Evolutionary conservation across 2,888 invertebrate species (phyloP).

Genomic region (Rotaria macrura): DNA sequence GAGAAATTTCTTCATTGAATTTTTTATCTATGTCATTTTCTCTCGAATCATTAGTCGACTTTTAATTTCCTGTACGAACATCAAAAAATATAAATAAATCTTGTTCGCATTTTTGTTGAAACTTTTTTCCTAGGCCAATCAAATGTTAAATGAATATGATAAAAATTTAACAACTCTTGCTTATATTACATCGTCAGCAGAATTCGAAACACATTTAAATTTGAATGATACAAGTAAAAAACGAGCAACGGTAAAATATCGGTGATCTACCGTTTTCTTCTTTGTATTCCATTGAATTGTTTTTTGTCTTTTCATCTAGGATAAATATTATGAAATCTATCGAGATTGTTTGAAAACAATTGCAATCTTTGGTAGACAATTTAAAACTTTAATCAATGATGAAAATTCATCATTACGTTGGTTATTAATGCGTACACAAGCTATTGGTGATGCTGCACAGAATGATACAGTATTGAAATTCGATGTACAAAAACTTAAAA

Average conservation of each 20-base stretch:
- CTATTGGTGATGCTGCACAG: neutral
- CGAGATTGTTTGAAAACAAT: neutral
- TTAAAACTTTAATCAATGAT: neutral
- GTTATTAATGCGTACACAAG: slow-evolving; percentile 1
- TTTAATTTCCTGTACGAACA: no score
- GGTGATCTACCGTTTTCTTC: no score
- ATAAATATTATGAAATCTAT: neutral
- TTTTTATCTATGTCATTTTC: no score
- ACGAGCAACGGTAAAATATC: neutral
- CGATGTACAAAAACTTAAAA: neutral
- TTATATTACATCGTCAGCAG: neutral
- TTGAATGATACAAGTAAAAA: neutral
- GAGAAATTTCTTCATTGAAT: no score
- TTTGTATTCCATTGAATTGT: neutral
- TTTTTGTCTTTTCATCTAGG: neutral
- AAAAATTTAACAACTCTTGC: neutral
- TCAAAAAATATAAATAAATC: no score
- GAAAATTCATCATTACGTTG: neutral
- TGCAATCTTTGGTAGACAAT: neutral
- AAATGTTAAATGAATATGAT: neutral
- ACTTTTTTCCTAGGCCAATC: neutral
- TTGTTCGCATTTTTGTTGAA: no score
- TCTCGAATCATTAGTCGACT: no score
- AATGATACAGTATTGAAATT: neutral
- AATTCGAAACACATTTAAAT: neutral